Evolutionary conservation across 2,888 invertebrate species (phyloP).

Genomic region (Brenthis daphne): DNA sequence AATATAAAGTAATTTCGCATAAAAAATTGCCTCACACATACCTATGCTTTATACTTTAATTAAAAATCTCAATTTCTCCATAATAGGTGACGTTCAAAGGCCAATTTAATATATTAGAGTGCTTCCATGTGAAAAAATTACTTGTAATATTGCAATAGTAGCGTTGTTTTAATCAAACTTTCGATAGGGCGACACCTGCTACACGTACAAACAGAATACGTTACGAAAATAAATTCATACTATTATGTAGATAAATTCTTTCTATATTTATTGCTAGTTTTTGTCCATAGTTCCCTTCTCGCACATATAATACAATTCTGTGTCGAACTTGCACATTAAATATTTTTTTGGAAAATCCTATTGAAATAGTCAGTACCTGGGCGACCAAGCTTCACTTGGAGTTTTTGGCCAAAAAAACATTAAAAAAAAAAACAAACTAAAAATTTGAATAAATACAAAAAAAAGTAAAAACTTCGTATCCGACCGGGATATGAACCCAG

Average conservation of each 20-base stretch:
- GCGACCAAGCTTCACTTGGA: too few species aligned
- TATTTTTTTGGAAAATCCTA: too few species aligned
- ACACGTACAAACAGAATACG: background rate
- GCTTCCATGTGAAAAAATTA: slow-evolving; percentile 18
- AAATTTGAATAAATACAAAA: too few species aligned
- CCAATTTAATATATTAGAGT: slow-evolving; percentile 33
- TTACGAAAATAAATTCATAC: background rate
- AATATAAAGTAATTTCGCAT: slow-evolving; percentile 14
- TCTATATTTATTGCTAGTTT: too few species aligned
- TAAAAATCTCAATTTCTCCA: slow-evolving; percentile 22
- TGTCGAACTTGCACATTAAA: too few species aligned
- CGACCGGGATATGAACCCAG: too few species aligned
- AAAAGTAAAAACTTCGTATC: too few species aligned
- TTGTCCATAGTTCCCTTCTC: too few species aligned
- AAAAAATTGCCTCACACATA: slow-evolving; percentile 16
- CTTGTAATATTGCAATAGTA: slow-evolving; percentile 22
- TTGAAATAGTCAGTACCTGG: too few species aligned
- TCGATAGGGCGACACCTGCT: slow-evolving; percentile 27
- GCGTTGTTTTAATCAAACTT: slow-evolving; percentile 24
- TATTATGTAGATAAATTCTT: background rate
- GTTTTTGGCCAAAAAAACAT: too few species aligned
- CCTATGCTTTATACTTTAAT: slow-evolving; percentile 6
- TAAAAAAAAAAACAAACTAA: too few species aligned
- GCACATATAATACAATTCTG: too few species aligned
- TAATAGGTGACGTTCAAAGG: slow-evolving; percentile 13